Evolutionary conservation across 2,797 vertebrate genomes (phyloP).

Genomic region (Lacerta bilineata): DNA sequence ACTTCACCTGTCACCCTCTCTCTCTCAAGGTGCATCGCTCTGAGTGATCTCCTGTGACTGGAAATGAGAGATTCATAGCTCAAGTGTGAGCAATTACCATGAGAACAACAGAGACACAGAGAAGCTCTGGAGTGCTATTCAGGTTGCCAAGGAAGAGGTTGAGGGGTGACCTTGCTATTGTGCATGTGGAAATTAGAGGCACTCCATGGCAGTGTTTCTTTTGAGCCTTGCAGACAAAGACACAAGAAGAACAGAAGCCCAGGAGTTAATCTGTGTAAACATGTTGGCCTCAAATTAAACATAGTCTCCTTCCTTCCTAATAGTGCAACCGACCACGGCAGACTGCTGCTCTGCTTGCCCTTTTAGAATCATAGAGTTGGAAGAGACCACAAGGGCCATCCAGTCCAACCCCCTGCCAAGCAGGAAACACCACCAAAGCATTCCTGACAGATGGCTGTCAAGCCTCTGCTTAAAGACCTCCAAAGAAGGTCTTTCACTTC

Average conservation of each 20-base stretch:
- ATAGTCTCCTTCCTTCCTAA: too few relatives aligned
- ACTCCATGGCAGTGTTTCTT: not conserved
- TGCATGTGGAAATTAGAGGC: not conserved
- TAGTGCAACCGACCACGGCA: too few relatives aligned
- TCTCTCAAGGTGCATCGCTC: rapidly evolving
- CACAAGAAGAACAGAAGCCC: not conserved
- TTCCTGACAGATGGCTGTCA: too few relatives aligned
- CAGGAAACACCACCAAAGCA: too few relatives aligned
- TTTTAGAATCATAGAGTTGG: too few relatives aligned
- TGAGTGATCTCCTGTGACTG: not conserved
- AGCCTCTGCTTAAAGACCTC: too few relatives aligned
- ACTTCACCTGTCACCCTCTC: not conserved
- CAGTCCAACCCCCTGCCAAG: too few relatives aligned
- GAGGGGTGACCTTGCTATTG: not conserved
- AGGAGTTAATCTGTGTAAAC: not conserved
- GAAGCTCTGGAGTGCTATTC: not conserved
- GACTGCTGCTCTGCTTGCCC: too few relatives aligned
- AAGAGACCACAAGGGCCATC: too few relatives aligned
- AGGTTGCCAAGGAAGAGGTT: not conserved
- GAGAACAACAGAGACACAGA: not conserved
- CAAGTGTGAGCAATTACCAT: not conserved
- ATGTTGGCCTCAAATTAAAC: not conserved
- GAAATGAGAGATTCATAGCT: not conserved
- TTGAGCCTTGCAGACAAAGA: not conserved
- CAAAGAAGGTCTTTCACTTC: not conserved